phyloP scores from a whole-genome alignment of 2,888 invertebrate genomes.

The Furcula furcula region DNA sequence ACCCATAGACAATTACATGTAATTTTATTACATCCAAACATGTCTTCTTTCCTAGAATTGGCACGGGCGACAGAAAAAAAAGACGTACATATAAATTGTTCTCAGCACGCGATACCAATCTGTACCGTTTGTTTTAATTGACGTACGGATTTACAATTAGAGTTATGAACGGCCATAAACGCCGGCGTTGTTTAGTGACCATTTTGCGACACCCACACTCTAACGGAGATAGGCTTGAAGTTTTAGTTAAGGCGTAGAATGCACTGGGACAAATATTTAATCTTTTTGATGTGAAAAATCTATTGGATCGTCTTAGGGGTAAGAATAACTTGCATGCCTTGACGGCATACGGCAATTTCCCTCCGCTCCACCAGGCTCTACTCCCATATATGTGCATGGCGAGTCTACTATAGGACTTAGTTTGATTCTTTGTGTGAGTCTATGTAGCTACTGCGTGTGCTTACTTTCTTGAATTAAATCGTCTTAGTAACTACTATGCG shows the following conservation, averaged over 20 bases:
- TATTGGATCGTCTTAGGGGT: too few species aligned
- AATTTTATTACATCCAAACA: neutral
- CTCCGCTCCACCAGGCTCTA: too few species aligned
- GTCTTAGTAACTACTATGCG: too few species aligned
- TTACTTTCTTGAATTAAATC: too few species aligned
- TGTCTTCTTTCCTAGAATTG: conserved; percentile 31
- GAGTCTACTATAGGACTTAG: too few species aligned
- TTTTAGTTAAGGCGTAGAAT: neutral
- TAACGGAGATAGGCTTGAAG: conserved; percentile 7
- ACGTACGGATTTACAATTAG: conserved; percentile 43
- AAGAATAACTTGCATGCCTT: too few species aligned
- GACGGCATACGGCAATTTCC: too few species aligned
- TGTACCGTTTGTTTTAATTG: conserved; percentile 47
- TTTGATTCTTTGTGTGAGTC: too few species aligned
- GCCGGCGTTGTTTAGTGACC: conserved; percentile 27
- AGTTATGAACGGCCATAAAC: conserved; percentile 27
- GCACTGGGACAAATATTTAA: too few species aligned
- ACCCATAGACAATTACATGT: neutral
- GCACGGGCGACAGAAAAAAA: conserved; percentile 30
- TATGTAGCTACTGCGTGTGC: too few species aligned
- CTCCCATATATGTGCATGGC: too few species aligned
- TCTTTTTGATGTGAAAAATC: too few species aligned
- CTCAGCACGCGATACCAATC: conserved; percentile 37
- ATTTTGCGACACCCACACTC: conserved; percentile 42
- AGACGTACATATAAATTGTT: conserved; percentile 25